Evolutionary conservation across 2,797 vertebrate genomes (phyloP), one percentile per base, ranked within the genome.

Genomic region (Botia almorhae): DNA sequence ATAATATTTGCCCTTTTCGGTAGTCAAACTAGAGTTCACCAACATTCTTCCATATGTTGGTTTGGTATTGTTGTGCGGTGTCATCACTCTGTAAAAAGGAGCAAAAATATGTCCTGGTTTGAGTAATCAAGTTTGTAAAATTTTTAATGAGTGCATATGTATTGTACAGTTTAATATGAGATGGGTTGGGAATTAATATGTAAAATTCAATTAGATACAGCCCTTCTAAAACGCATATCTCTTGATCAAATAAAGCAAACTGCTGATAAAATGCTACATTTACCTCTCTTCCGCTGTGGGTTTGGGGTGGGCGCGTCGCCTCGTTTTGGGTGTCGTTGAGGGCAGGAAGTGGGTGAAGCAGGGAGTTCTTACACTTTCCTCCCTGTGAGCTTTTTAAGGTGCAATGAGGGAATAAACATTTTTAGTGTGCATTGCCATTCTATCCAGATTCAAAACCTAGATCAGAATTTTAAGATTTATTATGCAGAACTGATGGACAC

Each of bases 331-430:
- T 29, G 33, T 80, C 13, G 4, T 56, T 58, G 82, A 69, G 81
- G 74, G 74, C 84, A 60, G 82, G 82, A 82, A 83, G 83, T 74
- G 74, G 68, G 29, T 23, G 65, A 82, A 80, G 69, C 76, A 17
- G 50, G 16, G 48, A 72, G 77, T 81, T 13, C 23, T 14, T 14
- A 14, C 23, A 29, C 58, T 61, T 16, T 29, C 58, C 63, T 39
- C 29, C 16, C 16, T 39, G 29, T 65, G 17, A 39, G 63, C 7
- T 65, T 64, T 63, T 36, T n/a, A 11, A 14, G 33, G 29, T 39
- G 33, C 17, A 63, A 17, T 61, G 13, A 33, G 56, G 4, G 11
- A 63, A 63, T 7, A 16, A 51, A 2, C 48, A 14, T 14, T 51
- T 51, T 16, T 51, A 13, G 5, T 7, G 14, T 33, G 26, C 5